Evolutionary conservation across 2,797 vertebrate species (phyloP), one percentile per base, ranked within the genome.

Genomic region (Clarias platycephalus): DNA sequence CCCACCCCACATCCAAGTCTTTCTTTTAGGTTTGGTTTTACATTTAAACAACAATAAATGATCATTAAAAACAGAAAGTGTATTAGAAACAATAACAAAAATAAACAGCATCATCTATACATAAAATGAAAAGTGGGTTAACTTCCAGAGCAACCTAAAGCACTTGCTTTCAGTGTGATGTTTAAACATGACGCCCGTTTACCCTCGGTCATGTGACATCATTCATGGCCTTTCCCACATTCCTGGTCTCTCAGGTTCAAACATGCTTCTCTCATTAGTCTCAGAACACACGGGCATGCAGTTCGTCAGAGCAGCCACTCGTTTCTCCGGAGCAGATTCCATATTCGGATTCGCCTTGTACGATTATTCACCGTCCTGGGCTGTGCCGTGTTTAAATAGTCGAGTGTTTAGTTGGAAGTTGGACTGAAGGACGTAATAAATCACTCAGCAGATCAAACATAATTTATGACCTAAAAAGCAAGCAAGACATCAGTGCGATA

Each of bases 211-310:
- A 86, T 49, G 81, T 84, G 82, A 86, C 88, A 83, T 81, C 77
- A 85, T 66, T 37, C 28, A 44, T 40, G 44, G 72, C 83, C 85
- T 84, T 63, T 66, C 63, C 67, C 75, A 84, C 85, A 87, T 91
- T 89, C 84, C 85, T 85, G 71, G 1, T 37, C 80, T 37, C 44
- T 87, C 86, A 86, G 85, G 89, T 82, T 87, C 63, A 77, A 81
- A 79, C 89, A 86, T 24, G 86, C 74, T 60, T 63, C 81, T 86
- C 70, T 82, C 72, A 83, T 83, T 67, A 84, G 83, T 58, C 71
- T 70, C 37, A 0, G 26, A 55, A 58, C 71, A 78, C 66, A 70
- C 8, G 37, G 44, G 71, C 49, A 1, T 26, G 18, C 71, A 62
- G 26, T 31, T 80, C 49, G 57, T 76, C 72, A 63, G 57, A 20